phyloP scores from a whole-genome alignment of 2,113 vertebrate genomes.

The Hirundichthys speculiger region DNA sequence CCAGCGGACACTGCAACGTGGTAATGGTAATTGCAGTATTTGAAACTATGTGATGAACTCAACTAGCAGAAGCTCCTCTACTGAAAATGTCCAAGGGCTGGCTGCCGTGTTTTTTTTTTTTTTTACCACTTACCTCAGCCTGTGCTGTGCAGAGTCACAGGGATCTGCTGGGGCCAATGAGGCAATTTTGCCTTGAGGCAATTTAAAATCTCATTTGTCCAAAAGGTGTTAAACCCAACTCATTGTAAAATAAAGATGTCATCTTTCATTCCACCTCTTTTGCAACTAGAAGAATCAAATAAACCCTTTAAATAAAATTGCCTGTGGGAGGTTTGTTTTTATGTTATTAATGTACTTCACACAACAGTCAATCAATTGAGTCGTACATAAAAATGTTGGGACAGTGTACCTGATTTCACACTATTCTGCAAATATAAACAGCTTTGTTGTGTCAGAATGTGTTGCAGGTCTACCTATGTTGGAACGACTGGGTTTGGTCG shows the following conservation, averaged over 20 bases:
- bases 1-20: slow-evolving; percentile 66
- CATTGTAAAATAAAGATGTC: slow-evolving; percentile 20
- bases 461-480: slow-evolving; percentile 71
- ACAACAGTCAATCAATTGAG: not conserved
- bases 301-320: too few relatives aligned
- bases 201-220: slow-evolving; percentile 73
- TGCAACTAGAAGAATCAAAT: not conserved
- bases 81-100: slow-evolving; percentile 70
- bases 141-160: slow-evolving; percentile 63
- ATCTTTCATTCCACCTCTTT: not conserved
- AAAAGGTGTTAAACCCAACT: slow-evolving; percentile 53
- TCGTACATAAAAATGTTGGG: not conserved
- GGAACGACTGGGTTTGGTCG: slow-evolving; percentile 79
- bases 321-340: not conserved
- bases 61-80: slow-evolving; percentile 46
- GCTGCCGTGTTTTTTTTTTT: slow-evolving; percentile 60
- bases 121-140: slow-evolving; percentile 55
- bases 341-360: not conserved
- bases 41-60: slow-evolving; percentile 44
- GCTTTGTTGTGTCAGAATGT: slow-evolving; percentile 37
- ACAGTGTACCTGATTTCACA: too few relatives aligned
- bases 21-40: slow-evolving; percentile 58
- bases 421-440: not conserved
- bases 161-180: too few relatives aligned
- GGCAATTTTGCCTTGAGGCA: too few relatives aligned